phyloP scores from a whole-genome alignment of 2,888 invertebrate genomes.

The Dichetophora obliterata region DNA sequence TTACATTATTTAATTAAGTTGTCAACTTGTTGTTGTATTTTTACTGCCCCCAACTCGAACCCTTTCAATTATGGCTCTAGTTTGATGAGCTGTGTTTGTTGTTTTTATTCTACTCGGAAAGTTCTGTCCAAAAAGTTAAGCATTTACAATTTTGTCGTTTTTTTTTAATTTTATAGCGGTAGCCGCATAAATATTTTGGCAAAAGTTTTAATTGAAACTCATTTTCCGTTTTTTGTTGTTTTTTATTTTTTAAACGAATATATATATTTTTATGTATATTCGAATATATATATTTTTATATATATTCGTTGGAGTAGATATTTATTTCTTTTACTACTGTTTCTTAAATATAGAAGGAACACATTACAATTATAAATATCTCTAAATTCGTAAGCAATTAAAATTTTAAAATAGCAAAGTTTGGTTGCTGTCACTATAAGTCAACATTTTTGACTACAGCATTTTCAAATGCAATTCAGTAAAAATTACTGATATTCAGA shows the following conservation, averaged over 20 bases:
- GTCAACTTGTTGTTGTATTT: conserved; percentile 21
- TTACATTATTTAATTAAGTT: conserved; percentile 36
- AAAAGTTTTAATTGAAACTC: conserved; percentile 16
- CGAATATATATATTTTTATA: too few species aligned
- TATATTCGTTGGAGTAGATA: too few species aligned
- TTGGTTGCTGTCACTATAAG: too few species aligned
- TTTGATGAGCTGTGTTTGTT: not conserved
- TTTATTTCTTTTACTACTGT: too few species aligned
- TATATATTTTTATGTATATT: too few species aligned
- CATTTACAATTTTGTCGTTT: not conserved
- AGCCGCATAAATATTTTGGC: not conserved
- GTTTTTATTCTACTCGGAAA: not conserved
- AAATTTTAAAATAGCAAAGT: too few species aligned
- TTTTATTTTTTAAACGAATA: not conserved
- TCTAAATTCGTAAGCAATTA: too few species aligned
- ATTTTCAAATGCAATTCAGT: too few species aligned
- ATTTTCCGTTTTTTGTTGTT: not conserved
- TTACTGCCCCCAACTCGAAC: not conserved
- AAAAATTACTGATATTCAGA: too few species aligned
- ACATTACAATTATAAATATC: too few species aligned
- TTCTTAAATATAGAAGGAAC: too few species aligned
- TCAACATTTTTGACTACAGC: too few species aligned
- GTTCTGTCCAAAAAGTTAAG: not conserved
- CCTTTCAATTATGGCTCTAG: not conserved
- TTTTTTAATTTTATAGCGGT: not conserved